Evolutionary conservation across 2,888 invertebrate genomes (phyloP), one percentile per base, ranked within the genome.

Genomic region (Galerucella nymphaeae): DNA sequence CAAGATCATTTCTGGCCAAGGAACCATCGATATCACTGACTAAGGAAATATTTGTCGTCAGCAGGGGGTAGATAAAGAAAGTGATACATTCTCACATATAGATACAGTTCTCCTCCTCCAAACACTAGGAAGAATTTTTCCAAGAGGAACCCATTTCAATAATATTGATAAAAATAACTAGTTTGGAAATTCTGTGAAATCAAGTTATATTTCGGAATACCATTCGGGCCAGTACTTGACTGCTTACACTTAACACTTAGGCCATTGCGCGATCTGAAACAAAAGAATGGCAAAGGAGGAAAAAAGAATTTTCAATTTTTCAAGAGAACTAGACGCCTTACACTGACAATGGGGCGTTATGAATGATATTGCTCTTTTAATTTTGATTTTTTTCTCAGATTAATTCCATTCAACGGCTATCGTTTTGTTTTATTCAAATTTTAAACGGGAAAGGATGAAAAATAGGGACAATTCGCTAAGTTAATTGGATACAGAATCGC

Each of bases 221-320:
- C 1, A 13, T 45, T 45, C 2, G 2, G 16, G 53, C 53, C 18
- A 53, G 16, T 18, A 9, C 53, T 10, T 10, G 10, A 53, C 53
- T 53, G 53, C 9, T 9, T 53, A 16, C 58, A 58, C 58, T 58
- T 58, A 58, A 58, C 58, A 30, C 58, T 58, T 58, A 23, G 30
- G 58, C 2, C 13, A 58, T 58, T 23, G 58, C 67, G 50, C 30
- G 10, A 57, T 63, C 63, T 70, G 45, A 70, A 70, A 70, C 70
- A 70, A 70, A 63, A 64, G 70, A 58, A 16, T 50, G n/a, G 41
- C 45, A 48, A 64, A 70, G n/a, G 20, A 42, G 55, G 18, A 63
- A 70, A 70, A 70, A 70, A 69, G n/a, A 61, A 70, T 63, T 63
- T 50, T 57, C 64, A 55, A 70, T 70, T 70, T 70, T 70, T 70